phyloP scores from a whole-genome alignment of 92 coral and sea anemone genomes.

The Isaurus tuberculatus region DNA sequence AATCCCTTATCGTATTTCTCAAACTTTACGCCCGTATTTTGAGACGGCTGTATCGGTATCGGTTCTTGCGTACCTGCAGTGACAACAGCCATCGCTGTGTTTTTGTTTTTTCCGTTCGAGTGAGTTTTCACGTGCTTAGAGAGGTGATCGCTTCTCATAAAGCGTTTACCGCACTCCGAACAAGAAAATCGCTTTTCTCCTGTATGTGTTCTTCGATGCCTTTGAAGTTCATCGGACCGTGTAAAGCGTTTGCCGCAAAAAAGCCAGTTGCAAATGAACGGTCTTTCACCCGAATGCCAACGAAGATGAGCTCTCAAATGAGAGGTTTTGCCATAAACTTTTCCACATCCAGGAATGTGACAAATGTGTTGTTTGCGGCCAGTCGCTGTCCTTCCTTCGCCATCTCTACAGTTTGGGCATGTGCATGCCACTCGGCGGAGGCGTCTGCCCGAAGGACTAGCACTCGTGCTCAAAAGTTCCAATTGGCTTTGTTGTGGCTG shows the following conservation, averaged over 20 bases:
- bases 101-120: conserved; percentile 73
- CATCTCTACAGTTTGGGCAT: conserved; percentile 98
- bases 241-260: conserved; percentile 98
- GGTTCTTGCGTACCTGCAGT: conserved; percentile 59
- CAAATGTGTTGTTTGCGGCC: conserved; percentile 98
- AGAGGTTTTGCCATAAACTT: conserved; percentile 97
- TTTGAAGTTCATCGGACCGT: conserved; percentile 94
- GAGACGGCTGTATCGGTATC: conserved; percentile 69
- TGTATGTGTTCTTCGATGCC: conserved; percentile 98
- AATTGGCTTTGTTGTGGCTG: conserved; percentile 42
- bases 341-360: conserved; percentile 96
- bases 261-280: conserved; percentile 97
- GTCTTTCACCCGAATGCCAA: conserved; percentile 99
- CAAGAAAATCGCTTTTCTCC: conserved; percentile 96
- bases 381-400: conserved; percentile 96
- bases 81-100: conserved; percentile 38
- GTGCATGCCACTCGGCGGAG: conserved; percentile 99
- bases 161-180: conserved; percentile 90
- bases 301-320: conserved; percentile 99
- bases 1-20: conserved; percentile 45
- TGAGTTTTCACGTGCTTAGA: conserved; percentile 98
- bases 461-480: conserved; percentile 33
- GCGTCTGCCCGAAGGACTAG: conserved; percentile 78
- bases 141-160: conserved; percentile 98
- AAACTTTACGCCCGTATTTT: conserved; percentile 21